phyloP scores from a whole-genome alignment of 2,797 vertebrate species.

The Sebastes hubbsi region DNA sequence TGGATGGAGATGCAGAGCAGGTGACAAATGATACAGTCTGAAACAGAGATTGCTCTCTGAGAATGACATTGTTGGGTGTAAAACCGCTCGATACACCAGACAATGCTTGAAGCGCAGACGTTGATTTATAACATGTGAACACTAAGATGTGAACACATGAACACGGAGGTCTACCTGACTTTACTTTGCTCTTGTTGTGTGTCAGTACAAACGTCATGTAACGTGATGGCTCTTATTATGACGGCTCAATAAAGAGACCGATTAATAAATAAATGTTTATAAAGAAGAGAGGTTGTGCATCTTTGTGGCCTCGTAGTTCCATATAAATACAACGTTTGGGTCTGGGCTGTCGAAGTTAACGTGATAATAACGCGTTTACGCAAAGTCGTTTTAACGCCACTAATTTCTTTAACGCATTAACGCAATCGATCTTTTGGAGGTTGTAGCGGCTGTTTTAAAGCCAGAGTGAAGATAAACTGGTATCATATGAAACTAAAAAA shows the following conservation, averaged over 20 bases:
- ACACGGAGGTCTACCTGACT: neutral
- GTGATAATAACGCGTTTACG: no score
- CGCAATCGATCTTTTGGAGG: no score
- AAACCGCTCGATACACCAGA: constrained; percentile 21
- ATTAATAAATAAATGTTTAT: neutral
- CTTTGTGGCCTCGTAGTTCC: neutral
- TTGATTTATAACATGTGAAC: constrained; percentile 1
- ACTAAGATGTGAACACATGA: neutral
- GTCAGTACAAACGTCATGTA: neutral
- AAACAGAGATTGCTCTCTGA: constrained; percentile 12
- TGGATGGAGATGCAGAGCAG: constrained; percentile 36
- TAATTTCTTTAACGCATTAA: no score
- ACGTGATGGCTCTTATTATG: neutral
- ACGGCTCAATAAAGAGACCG: neutral
- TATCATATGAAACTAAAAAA: no score
- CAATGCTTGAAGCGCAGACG: neutral
- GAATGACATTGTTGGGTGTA: constrained; percentile 1
- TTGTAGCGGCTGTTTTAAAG: no score
- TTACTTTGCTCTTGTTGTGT: neutral
- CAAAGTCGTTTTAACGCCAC: no score
- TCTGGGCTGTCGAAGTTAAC: no score
- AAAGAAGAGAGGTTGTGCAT: neutral
- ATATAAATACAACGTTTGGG: no score
- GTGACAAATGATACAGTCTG: constrained; percentile 32
- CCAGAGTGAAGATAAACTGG: no score